phyloP scores from a whole-genome alignment of 2,797 vertebrate species.

The Sebastiscus albofasciatus region DNA sequence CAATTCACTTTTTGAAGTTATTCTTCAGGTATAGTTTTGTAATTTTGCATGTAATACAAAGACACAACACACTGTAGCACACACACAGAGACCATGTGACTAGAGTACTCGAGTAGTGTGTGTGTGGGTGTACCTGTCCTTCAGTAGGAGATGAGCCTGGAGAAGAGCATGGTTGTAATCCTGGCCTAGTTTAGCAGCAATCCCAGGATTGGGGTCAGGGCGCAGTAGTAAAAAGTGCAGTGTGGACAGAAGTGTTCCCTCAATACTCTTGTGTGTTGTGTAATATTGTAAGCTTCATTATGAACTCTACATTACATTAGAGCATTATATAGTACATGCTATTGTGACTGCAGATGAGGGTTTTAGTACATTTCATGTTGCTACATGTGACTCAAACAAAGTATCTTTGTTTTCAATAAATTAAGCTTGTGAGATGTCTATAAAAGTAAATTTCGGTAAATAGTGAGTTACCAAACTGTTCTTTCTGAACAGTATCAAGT shows the following conservation, averaged over 20 bases:
- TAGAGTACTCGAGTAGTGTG: background rate
- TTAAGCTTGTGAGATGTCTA: background rate
- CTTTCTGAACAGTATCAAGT: background rate
- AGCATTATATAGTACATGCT: background rate
- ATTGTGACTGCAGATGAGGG: background rate
- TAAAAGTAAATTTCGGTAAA: background rate
- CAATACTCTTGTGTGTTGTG: slow-evolving; percentile 51
- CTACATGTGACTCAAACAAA: background rate
- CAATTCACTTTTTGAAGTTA: background rate
- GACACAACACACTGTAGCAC: background rate
- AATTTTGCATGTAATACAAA: background rate
- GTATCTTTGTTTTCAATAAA: background rate
- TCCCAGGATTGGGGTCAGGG: slow-evolving; percentile 86
- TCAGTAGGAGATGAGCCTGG: slow-evolving; percentile 69
- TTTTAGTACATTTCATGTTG: background rate
- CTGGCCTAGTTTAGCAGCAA: slow-evolving; percentile 77
- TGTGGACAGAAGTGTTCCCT: slow-evolving; percentile 71
- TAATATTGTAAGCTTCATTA: slow-evolving; percentile 53
- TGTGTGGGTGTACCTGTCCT: slow-evolving; percentile 54
- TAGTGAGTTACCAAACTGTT: background rate
- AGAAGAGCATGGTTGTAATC: slow-evolving; percentile 77
- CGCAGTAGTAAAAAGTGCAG: slow-evolving; percentile 81
- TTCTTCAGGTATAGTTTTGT: background rate
- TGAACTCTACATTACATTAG: slow-evolving; percentile 19
- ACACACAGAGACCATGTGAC: background rate